Evolutionary conservation across 1,140 invertebrate genomes (phyloP), one percentile per base, ranked within the genome.

Genomic region (Lysiphlebus fabarum): DNA sequence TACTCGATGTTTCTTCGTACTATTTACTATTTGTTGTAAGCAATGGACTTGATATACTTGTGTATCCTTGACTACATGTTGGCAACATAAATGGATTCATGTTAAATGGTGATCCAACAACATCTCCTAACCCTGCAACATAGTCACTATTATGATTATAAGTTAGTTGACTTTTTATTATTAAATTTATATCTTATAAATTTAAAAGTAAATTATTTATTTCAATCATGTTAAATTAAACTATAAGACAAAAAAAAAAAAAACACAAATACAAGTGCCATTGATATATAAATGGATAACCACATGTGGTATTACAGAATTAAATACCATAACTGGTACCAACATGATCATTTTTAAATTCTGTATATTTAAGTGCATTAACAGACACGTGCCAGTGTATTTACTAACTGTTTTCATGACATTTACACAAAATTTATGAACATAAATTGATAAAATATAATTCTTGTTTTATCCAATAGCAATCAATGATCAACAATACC

Each of bases 21-120:
- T 83, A 85, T 86, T 91, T 92, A 82, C 90, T 90, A 70, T 88
- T 85, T 41, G 88, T 88, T 51, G 90, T 89, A 37, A 94, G 86
- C 55, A 94, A 83, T n/a, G 91, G 88, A 66, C 85, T 87, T 66
- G 87, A 85, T 61, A 87, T 86, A 56, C 68, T 67, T 36, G 73
- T 68, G 77, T 95, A 95, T 56, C 88, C 85, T 74, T 94, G 92
- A 73, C 87, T 92, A 80, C 91, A 94, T 43, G 91, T 92, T 14
- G 92, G 91, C 70, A 95, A 82, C 61, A 91, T 90, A 82, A 95
- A 94, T 41, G 91, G 92, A 74, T 94, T 94, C 82, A 94, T 91
- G 66, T 88, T 87, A 80, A 92, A 92, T 26, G 90, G 89, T 42
- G 90, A 90, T 17, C 88, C 87, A 26, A 92, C 89, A 53, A 94